Conservation (phyloP, 2,888 invertebrate species). For the Hecatera dysodea region DNA sequence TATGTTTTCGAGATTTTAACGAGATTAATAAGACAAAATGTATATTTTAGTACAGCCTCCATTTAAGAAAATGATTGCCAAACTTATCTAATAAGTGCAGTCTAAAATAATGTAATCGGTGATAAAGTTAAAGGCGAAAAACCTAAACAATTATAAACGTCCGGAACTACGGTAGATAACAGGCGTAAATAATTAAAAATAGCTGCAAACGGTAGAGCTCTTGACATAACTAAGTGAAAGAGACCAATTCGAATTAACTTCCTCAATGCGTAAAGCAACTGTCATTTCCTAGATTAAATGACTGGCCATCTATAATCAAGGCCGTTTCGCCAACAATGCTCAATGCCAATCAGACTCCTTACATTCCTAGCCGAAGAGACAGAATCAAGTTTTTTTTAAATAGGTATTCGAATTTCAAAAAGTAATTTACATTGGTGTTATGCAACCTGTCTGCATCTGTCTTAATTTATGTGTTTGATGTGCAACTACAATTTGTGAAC, state of each 20-base stretch:
- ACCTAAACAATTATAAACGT: slow-evolving; percentile 5
- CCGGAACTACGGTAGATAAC: slow-evolving; percentile 34
- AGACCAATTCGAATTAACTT: slow-evolving; percentile 68
- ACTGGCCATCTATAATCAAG: slow-evolving; percentile 56
- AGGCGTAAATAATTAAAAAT: slow-evolving; percentile 47
- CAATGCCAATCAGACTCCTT: slow-evolving; percentile 33
- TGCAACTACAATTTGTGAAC: slow-evolving; percentile 47
- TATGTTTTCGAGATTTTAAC: not conserved
- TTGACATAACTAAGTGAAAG: slow-evolving; percentile 66
- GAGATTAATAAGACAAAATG: not conserved
- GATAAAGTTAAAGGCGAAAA: not conserved
- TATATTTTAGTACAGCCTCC: not conserved
- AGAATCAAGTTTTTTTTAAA: slow-evolving; percentile 58
- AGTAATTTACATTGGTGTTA: slow-evolving; percentile 68
- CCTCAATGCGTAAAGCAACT: slow-evolving; percentile 63
- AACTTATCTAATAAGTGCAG: not conserved
- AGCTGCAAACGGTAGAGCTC: slow-evolving; percentile 34
- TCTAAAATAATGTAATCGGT: slow-evolving; percentile 12
- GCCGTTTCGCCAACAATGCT: slow-evolving; percentile 33
- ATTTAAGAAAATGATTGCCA: not conserved
- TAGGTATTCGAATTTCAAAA: slow-evolving; percentile 64
- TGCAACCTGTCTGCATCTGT: slow-evolving; percentile 57
- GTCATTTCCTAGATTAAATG: slow-evolving; percentile 68
- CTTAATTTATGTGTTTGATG: slow-evolving; percentile 63
- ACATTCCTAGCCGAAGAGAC: slow-evolving; percentile 66